These are phyloP conservation scores for Columba guinea DNA, from an alignment of 2,797 vertebrate species.

Conservation along the genomic window DNA sequence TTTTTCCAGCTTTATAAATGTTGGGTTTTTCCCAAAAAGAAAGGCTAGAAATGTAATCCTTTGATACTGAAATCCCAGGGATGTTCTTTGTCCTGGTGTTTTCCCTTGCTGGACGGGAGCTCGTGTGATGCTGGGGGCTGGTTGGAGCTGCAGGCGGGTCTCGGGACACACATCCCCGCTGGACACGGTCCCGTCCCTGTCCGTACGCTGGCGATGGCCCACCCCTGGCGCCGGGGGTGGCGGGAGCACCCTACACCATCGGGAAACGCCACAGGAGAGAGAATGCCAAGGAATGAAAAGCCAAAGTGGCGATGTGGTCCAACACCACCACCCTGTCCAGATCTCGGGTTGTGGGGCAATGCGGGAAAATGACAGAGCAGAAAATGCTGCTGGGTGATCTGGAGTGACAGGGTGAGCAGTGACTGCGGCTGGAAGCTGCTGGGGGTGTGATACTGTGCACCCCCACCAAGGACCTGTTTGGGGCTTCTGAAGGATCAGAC, in stretches of 20 bases:
- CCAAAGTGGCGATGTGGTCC: background rate
- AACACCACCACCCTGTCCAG: background rate
- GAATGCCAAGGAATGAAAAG: too few relatives aligned
- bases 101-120: background rate
- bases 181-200: background rate
- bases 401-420: background rate
- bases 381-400: background rate
- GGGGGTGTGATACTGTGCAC: background rate
- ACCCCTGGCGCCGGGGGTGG: accelerated
- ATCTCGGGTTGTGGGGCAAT: background rate
- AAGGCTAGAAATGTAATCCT: background rate
- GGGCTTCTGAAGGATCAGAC: background rate
- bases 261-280: too few relatives aligned
- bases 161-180: accelerated
- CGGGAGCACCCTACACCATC: background rate
- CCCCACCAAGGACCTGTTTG: background rate
- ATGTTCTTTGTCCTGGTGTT: background rate
- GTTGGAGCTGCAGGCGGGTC: background rate
- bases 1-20: background rate
- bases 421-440: background rate
- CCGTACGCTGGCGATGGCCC: accelerated
- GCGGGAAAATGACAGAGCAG: background rate
- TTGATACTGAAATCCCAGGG: background rate
- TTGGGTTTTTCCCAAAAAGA: background rate
- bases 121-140: background rate